Evolutionary conservation across 2,113 vertebrate species (phyloP).

Genomic region (Psilopsiagon aurifrons): DNA sequence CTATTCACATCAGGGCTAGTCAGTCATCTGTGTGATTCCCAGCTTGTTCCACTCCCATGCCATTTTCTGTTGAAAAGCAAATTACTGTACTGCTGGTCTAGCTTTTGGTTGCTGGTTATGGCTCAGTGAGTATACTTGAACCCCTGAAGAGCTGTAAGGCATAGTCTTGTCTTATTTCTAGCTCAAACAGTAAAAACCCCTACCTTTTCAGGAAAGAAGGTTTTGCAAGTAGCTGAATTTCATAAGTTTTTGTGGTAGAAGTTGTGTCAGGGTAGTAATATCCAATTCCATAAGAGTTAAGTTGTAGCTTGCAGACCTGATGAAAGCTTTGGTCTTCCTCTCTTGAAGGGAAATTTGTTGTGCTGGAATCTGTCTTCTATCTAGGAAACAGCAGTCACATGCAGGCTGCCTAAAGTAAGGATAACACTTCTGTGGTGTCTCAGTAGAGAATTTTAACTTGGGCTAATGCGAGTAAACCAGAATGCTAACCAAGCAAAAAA

Average conservation of each 20-base stretch:
- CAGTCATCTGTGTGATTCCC: neutral
- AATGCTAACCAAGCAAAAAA: neutral
- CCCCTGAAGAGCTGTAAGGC: neutral
- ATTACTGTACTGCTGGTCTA: neutral
- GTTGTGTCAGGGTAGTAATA: neutral
- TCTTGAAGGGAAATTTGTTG: neutral
- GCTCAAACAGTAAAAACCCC: neutral
- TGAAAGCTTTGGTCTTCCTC: neutral
- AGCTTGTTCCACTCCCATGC: neutral
- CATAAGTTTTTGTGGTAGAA: neutral
- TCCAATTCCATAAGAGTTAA: neutral
- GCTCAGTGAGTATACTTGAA: neutral
- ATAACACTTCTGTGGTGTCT: neutral
- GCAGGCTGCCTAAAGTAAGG: neutral
- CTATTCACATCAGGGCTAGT: neutral
- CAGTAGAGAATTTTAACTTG: neutral
- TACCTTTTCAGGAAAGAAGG: neutral
- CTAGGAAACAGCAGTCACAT: rapidly evolving
- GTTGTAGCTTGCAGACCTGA: neutral
- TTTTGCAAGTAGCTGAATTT: neutral
- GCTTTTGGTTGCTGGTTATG: neutral
- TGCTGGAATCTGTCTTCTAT: neutral
- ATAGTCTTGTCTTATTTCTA: neutral
- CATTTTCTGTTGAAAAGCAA: neutral
- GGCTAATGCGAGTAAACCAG: neutral